Base-by-base conservation (phyloP, 2,797 vertebrate species). In the Hydrophis major region DNA sequence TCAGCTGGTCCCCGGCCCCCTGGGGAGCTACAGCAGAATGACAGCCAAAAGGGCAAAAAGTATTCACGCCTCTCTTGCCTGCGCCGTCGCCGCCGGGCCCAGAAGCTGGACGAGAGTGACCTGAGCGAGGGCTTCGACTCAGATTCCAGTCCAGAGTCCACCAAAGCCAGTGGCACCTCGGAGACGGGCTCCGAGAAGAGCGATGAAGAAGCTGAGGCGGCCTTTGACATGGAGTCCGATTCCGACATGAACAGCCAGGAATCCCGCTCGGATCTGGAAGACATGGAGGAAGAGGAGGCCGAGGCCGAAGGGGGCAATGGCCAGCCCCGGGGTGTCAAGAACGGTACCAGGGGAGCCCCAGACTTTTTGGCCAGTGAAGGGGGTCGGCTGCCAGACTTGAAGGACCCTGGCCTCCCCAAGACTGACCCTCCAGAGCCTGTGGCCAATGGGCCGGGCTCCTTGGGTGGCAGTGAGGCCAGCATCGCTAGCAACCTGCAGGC, bases 171-270 rank as follows among this genome's bases (percentile, higher is more conserved):
- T 0, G 97, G 98, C 0, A 97, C 96, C 95, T 99, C 98, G 0
- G 98, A 98, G 18, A 99, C 98, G 0, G 99, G 98, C 83, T 99
- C 99, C 0, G 99, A 99, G 97, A 98, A 97, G 97, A 98, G 97
- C 3, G 97, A 98, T 0, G 98, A 99, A 92, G 99, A 99, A 90
- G 98, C 98, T 0, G 98, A 98, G 60, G 98, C 99, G 0, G 99
- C 99, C 2, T 99, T 99, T 2, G 99, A 99, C 25, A 98, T 99
- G 0, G 99, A 99, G 97, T 99, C 99, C 0, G 99, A 99, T 96
- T 99, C 99, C 0, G 99, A 99, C 96, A 99, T 99, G 99, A 99
- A 99, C 97, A 99, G 99, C 97, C 99, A 99, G 94, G 99, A 99
- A 95, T 99, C 99, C 0, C 98, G 99, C 1, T 99, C 99, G 0